Conservation (phyloP, 2,113 vertebrate genomes). For the Crypturellus undulatus region DNA sequence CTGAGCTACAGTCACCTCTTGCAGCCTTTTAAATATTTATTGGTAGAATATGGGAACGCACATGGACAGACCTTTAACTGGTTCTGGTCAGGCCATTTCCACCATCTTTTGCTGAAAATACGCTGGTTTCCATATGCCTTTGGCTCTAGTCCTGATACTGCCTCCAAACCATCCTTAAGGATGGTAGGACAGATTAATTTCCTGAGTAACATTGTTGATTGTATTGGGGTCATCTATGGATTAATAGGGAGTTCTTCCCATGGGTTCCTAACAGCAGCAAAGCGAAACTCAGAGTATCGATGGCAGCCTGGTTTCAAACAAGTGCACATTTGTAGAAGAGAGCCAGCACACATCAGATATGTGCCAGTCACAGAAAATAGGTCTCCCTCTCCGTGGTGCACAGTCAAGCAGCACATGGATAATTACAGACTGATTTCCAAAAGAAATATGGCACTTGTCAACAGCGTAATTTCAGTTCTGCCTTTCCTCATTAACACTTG, state of each 20-base stretch:
- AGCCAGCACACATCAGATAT: background rate
- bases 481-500: constrained; percentile 9
- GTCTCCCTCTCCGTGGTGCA: background rate
- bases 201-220: background rate
- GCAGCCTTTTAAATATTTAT: background rate
- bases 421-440: constrained; percentile 36
- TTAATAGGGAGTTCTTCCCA: background rate
- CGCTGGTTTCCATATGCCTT: background rate
- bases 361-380: background rate
- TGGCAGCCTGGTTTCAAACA: background rate
- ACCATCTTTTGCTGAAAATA: background rate
- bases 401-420: constrained; percentile 16
- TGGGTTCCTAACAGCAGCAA: background rate
- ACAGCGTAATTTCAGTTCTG: constrained; percentile 35
- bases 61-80: background rate
- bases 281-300: background rate
- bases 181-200: background rate
- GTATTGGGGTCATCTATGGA: background rate
- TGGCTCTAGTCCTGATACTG: background rate
- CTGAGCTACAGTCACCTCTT: background rate
- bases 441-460: constrained; percentile 54
- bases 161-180: background rate
- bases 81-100: background rate
- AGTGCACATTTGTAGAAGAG: background rate
- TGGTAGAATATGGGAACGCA: background rate